A percentile compares a stretch with the other conserved stretches of the same genome.
phyloP scores from a whole-genome alignment of 2,113 vertebrate genomes.

The Dipodomys ordii region DNA sequence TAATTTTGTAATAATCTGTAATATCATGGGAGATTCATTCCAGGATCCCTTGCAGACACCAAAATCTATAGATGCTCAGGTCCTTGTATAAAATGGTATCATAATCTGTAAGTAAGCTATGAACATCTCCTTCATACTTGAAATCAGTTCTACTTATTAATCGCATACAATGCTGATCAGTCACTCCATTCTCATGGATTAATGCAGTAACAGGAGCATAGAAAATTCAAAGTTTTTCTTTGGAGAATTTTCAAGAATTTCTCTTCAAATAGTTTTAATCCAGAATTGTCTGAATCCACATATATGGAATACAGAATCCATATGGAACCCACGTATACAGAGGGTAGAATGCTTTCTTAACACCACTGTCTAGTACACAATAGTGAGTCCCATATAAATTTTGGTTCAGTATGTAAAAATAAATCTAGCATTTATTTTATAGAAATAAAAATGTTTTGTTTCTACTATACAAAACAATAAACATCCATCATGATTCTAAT shows the following conservation, averaged over 20 bases:
- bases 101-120: not conserved
- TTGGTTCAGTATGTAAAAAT: not conserved
- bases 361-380: not conserved
- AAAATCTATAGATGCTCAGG: not conserved
- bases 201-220: not conserved
- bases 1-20: not conserved
- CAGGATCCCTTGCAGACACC: not conserved
- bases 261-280: not conserved
- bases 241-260: not conserved
- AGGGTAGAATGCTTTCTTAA: not conserved
- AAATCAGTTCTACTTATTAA: not conserved
- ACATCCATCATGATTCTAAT: slow-evolving; percentile 11
- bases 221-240: not conserved
- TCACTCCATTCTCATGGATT: not conserved
- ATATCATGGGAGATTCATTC: not conserved
- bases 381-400: not conserved
- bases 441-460: not conserved
- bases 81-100: not conserved
- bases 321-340: not conserved
- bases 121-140: not conserved
- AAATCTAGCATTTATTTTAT: not conserved
- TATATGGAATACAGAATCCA: not conserved
- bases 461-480: not conserved
- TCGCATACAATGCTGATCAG: not conserved
- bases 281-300: not conserved